These are phyloP conservation scores for Chromoteleia sp. DNA, from an alignment of 2,888 invertebrate genomes.

Conservation along the genomic window DNA sequence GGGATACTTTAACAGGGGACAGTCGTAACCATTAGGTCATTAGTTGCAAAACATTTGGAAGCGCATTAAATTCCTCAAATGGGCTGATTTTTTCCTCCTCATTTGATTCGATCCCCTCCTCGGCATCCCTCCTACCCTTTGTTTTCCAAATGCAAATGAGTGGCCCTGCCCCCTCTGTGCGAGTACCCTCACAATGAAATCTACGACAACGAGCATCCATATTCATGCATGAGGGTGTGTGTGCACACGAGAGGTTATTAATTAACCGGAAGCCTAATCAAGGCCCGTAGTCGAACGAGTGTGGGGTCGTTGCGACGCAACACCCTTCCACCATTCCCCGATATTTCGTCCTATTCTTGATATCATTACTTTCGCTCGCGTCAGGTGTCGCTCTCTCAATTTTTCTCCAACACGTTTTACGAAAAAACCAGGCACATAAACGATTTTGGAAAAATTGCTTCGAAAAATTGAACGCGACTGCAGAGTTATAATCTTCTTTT, in stretches of 20 bases:
- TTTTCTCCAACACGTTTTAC: no score
- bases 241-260: constrained; percentile 86
- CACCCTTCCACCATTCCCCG: constrained; percentile 71
- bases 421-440: no score
- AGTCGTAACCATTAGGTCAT: constrained; percentile 10
- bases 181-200: constrained; percentile 79
- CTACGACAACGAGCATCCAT: constrained; percentile 82
- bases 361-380: constrained; percentile 33
- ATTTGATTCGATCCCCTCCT: constrained; percentile 38
- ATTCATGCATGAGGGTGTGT: constrained; percentile 82
- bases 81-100: constrained; percentile 34
- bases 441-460: no score
- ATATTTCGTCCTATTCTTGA: constrained; percentile 46
- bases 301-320: constrained; percentile 76
- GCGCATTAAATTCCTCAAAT: constrained; percentile 47
- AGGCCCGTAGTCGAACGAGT: constrained; percentile 82
- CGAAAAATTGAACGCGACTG: no score
- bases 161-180: constrained; percentile 75
- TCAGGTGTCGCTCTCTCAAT: constrained; percentile 49
- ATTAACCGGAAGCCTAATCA: constrained; percentile 87
- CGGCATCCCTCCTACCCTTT: constrained; percentile 76
- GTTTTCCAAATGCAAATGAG: constrained; percentile 84
- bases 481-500: no score
- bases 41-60: constrained; percentile 34
- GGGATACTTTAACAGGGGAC: constrained; percentile 9